These are phyloP conservation scores for Tenualosa ilisha DNA, from an alignment of 2,797 vertebrate species.

Conservation along the genomic window DNA sequence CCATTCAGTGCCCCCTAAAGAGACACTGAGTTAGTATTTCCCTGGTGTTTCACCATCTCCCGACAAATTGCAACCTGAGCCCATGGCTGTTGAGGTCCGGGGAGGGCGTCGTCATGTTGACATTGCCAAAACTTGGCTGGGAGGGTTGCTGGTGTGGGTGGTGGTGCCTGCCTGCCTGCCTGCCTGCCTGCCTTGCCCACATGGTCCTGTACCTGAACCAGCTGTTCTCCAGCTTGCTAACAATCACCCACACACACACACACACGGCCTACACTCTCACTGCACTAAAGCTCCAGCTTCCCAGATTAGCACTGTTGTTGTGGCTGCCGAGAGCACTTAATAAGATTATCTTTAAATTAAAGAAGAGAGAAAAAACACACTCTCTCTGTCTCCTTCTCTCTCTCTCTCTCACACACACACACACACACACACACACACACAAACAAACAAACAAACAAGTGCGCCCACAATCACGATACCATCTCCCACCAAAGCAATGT, in stretches of 20 bases:
- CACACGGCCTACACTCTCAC: background rate
- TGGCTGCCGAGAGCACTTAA: background rate
- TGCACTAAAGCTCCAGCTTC: background rate
- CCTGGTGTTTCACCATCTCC: background rate
- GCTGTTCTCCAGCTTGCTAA: background rate
- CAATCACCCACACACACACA: background rate
- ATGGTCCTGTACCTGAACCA: background rate
- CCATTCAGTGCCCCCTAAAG: too few relatives aligned
- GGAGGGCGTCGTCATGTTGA: background rate
- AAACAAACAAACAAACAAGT: background rate
- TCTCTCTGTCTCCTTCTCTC: background rate
- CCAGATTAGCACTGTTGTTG: background rate
- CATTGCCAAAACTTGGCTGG: background rate
- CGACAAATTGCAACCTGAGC: background rate
- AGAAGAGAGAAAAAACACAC: background rate
- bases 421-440: too few relatives aligned
- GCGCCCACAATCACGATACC: background rate
- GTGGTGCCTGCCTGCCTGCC: background rate
- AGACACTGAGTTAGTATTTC: background rate
- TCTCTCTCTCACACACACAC: too few relatives aligned
- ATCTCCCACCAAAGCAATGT: background rate
- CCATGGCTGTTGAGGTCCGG: background rate
- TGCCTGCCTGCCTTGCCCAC: background rate
- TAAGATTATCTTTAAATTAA: slow-evolving; percentile 5
- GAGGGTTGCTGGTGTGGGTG: background rate